Conservation (phyloP, 2,113 vertebrate genomes). For the Phylloscopus trochiloides region DNA sequence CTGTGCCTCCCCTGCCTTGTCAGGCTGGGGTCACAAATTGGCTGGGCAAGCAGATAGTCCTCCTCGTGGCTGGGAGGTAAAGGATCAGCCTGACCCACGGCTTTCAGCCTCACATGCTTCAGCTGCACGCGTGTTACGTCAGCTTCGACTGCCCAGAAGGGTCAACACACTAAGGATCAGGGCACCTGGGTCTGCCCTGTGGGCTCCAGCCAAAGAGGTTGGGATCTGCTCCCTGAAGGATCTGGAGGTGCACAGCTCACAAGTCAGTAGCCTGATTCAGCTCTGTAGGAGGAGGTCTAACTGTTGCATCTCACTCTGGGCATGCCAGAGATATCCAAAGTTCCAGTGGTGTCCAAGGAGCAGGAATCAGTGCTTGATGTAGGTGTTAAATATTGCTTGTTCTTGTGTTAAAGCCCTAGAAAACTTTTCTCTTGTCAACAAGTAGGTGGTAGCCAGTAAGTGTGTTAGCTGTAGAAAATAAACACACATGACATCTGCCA, state of each 20-base stretch:
- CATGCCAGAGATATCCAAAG: background rate
- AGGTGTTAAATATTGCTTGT: background rate
- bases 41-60: background rate
- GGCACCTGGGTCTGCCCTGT: background rate
- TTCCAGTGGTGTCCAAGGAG: background rate
- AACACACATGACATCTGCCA: background rate
- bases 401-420: background rate
- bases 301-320: background rate
- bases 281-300: background rate
- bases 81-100: background rate
- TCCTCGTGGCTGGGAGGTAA: background rate
- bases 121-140: background rate
- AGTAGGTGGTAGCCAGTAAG: background rate
- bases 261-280: background rate
- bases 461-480: background rate
- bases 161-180: accelerated
- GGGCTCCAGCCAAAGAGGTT: background rate
- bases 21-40: background rate
- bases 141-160: accelerated
- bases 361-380: accelerated
- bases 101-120: background rate
- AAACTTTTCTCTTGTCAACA: background rate
- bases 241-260: background rate
- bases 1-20: accelerated
- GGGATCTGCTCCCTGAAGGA: background rate